Conservation (phyloP, 2,113 vertebrate species). For the Callipepla squamata region DNA sequence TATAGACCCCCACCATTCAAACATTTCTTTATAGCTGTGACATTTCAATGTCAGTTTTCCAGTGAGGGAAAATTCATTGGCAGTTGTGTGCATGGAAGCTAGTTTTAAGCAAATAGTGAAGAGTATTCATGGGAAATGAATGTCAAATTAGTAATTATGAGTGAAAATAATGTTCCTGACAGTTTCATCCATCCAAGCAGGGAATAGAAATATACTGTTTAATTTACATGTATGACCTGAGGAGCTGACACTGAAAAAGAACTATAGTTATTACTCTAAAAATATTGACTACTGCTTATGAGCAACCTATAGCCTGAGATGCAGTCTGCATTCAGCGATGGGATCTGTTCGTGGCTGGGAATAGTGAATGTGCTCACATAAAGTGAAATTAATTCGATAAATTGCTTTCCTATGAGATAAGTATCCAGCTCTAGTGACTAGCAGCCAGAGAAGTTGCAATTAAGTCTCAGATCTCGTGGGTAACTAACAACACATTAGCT, state of each 20-base stretch:
- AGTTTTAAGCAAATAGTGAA: constrained; percentile 54
- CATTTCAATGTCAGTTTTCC: constrained; percentile 19
- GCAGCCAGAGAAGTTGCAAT: constrained; percentile 29
- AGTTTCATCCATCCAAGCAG: constrained; percentile 56
- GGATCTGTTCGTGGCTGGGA: constrained; percentile 2
- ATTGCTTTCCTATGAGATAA: constrained; percentile 17
- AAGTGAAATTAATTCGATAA: constrained; percentile 27
- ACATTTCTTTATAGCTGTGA: background rate
- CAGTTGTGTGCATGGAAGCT: constrained; percentile 19
- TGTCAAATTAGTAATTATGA: constrained; percentile 67
- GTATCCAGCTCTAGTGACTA: background rate
- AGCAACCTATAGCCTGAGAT: constrained; percentile 16
- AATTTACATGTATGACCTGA: constrained; percentile 63
- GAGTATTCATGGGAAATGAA: constrained; percentile 57
- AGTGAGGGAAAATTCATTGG: constrained; percentile 24
- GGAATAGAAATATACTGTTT: constrained; percentile 58
- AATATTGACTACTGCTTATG: constrained; percentile 16
- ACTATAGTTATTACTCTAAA: constrained; percentile 45
- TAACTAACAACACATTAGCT: background rate
- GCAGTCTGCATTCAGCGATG: background rate
- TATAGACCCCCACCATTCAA: background rate
- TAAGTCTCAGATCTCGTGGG: background rate
- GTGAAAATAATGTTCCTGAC: constrained; percentile 59
- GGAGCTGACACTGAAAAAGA: constrained; percentile 43
- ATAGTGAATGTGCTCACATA: background rate